Percentiles rank a stretch among this genome's conserved stretches.
Conservation (phyloP, 2,113 vertebrate genomes). For the Anarhynchus alexandrinus region DNA sequence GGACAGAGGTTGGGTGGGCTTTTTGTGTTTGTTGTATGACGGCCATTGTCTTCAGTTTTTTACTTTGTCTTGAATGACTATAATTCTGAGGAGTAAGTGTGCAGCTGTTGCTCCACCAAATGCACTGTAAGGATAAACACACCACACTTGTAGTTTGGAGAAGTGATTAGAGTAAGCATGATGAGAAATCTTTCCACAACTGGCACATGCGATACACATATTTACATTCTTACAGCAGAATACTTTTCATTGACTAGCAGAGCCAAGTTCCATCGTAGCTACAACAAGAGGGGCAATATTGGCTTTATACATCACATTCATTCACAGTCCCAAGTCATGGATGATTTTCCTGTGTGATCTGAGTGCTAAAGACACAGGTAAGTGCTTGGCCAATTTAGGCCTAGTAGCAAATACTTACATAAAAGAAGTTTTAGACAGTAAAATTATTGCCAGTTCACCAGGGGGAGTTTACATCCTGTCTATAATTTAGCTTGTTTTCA, state of each 20-base stretch:
- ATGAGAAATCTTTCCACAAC: neutral
- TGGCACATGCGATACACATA: accelerated
- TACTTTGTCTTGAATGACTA: neutral
- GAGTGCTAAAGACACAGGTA: neutral
- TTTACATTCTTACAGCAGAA: neutral
- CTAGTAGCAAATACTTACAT: neutral
- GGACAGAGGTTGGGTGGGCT: neutral
- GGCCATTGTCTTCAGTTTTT: neutral
- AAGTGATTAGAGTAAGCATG: neutral
- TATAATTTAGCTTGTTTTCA: neutral
- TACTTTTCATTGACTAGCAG: neutral
- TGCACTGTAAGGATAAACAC: neutral
- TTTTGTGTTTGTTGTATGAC: neutral
- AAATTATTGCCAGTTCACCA: neutral
- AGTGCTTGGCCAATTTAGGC: neutral
- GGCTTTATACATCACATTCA: neutral
- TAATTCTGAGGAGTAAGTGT: neutral
- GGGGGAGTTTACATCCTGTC: neutral
- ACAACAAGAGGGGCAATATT: neutral
- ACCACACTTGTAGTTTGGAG: neutral
- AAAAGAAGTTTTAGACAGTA: neutral
- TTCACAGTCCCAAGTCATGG: neutral
- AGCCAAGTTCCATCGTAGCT: neutral
- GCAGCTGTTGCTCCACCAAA: neutral
- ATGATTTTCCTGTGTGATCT: neutral